Conservation (phyloP, 2,113 vertebrate species). For the Ceyx margarethae region DNA sequence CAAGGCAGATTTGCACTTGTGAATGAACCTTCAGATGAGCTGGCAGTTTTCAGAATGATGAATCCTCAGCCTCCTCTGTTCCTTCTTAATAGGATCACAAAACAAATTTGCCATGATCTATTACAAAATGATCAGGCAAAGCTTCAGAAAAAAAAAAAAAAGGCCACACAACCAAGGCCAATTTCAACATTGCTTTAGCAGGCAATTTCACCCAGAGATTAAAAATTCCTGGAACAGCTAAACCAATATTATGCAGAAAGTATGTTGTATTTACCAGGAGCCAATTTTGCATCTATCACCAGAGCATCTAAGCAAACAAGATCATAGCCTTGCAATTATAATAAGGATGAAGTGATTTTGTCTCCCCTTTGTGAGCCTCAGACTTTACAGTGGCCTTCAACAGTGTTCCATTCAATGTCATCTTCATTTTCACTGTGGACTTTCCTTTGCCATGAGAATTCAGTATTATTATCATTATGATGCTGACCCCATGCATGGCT, state of each 20-base stretch:
- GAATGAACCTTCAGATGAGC: slow-evolving; percentile 25
- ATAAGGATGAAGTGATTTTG: slow-evolving; percentile 69
- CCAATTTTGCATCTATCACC: slow-evolving; percentile 64
- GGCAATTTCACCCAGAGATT: slow-evolving; percentile 62
- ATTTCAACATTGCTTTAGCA: slow-evolving; percentile 67
- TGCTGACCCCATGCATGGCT: not conserved
- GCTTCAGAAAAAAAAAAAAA: slow-evolving; percentile 47
- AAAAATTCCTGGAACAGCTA: slow-evolving; percentile 71
- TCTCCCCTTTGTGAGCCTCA: not conserved
- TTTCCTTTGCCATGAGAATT: slow-evolving; percentile 35
- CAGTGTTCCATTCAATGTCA: slow-evolving; percentile 47
- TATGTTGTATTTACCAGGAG: slow-evolving; percentile 65
- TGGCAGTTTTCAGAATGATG: slow-evolving; percentile 37
- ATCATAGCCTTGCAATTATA: slow-evolving; percentile 68
- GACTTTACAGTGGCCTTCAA: slow-evolving; percentile 58
- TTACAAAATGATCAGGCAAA: slow-evolving; percentile 60
- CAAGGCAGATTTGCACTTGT: slow-evolving; percentile 35
- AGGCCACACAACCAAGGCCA: slow-evolving; percentile 25
- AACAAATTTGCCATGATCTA: slow-evolving; percentile 58
- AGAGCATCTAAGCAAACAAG: slow-evolving; percentile 64
- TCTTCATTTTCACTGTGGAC: slow-evolving; percentile 48
- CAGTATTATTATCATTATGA: not conserved
- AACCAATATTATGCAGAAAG: slow-evolving; percentile 68
- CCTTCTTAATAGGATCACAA: slow-evolving; percentile 55
- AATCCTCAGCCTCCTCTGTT: slow-evolving; percentile 26